Evolutionary conservation across 2,888 invertebrate species (phyloP).

Genomic region (Tetheella fluctuosa): DNA sequence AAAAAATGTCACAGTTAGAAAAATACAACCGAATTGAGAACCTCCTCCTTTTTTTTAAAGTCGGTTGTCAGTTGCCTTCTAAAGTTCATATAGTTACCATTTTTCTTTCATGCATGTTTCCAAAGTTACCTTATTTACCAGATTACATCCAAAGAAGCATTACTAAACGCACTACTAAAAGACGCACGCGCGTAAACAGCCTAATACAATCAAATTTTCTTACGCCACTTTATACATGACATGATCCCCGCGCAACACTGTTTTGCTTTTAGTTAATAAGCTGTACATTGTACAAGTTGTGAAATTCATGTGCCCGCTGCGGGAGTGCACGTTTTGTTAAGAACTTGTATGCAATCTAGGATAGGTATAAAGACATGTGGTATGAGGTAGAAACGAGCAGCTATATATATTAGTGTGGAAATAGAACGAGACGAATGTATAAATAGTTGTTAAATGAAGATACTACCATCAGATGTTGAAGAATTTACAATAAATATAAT

Average conservation of each 20-base stretch:
- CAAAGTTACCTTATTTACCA: conserved; percentile 17
- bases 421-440: neutral
- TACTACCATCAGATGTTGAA: too few species aligned
- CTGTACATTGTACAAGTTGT: conserved; percentile 4
- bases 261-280: conserved; percentile 29
- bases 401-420: too few species aligned
- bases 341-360: neutral
- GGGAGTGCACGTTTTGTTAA: neutral
- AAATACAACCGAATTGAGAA: too few species aligned
- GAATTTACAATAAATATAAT: too few species aligned
- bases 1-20: too few species aligned
- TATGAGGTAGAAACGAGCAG: neutral
- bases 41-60: too few species aligned
- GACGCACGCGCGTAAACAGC: conserved; percentile 16
- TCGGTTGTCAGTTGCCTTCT: too few species aligned
- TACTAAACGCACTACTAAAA: conserved; percentile 29
- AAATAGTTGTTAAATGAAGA: too few species aligned
- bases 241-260: conserved; percentile 27
- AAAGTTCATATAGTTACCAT: too few species aligned
- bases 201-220: conserved; percentile 46
- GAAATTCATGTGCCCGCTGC: neutral
- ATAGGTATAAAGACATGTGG: neutral
- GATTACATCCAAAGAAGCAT: conserved; percentile 20
- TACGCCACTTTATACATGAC: conserved; percentile 61
- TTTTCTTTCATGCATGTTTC: too few species aligned